Evolutionary conservation across 2,113 vertebrate species (phyloP), one percentile per base, ranked within the genome.

Genomic region (Syngnathus typhle): DNA sequence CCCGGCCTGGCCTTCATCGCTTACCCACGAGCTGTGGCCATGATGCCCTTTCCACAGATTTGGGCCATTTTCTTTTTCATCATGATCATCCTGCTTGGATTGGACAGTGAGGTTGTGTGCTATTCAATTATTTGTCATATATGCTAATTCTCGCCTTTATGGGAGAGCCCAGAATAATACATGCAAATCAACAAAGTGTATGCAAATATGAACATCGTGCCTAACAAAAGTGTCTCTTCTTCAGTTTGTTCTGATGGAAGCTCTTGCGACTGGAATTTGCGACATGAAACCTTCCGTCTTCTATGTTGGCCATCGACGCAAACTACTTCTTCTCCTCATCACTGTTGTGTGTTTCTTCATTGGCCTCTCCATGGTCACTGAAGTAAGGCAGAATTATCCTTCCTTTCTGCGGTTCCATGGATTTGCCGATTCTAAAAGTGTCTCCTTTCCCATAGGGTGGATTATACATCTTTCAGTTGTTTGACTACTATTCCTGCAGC

Each of bases 391-490:
- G 55, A 32, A 36, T 58, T 58, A 16, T 58, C 13, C 11, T 55
- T 27, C 6, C 54, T 32, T 32, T 55, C 21, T 13, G 5, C 6
- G 12, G 54, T 11, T 56, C 27, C 13, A 18, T 18, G 3, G 27
- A 32, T 39, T 39, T n/a, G 10, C 23, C n/a, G 9, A n/a, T 39
- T 61, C n/a, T 61, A 21, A 60, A 38, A 18, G 9, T 61, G 41
- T 6, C 13, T 68, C 54, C n/a, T 38, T 9, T 52, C 46, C 55
- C 67, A 65, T 66, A 99, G 97, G 96, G 96, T 0, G 96, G 97
- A 38, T 92, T 99, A 84, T 98, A 99, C 75, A 81, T 99, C 81
- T 99, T 98, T 78, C 96, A 98, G 90, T 74, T 99, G 56, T 97
- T 98, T 79, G 97, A 98, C 84, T 95, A 96, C 82, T 99, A 98